phyloP scores from a whole-genome alignment of 2,113 vertebrate species.

The Irena cyanogastra region DNA sequence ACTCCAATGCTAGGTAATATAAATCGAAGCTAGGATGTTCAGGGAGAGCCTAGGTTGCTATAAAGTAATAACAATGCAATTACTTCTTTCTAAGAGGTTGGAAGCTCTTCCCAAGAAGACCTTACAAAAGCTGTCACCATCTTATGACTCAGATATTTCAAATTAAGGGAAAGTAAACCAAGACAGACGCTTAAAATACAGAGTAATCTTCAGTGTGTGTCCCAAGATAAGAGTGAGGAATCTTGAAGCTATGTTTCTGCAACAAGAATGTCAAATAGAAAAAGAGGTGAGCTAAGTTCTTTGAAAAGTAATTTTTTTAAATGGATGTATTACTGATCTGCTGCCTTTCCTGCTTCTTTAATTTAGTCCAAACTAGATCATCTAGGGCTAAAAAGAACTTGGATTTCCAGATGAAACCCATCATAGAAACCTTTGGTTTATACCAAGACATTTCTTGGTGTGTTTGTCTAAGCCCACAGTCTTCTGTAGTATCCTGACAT shows the following conservation, averaged over 20 bases:
- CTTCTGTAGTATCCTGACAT: background rate
- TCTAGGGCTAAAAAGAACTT: background rate
- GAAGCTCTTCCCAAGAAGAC: background rate
- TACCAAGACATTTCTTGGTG: background rate
- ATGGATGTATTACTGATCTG: background rate
- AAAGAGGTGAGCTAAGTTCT: background rate
- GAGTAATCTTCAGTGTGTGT: background rate
- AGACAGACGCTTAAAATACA: background rate
- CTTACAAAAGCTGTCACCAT: background rate
- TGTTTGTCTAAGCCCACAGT: background rate
- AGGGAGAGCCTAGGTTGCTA: background rate
- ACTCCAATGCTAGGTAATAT: background rate
- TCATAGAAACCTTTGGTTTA: background rate
- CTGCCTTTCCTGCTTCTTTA: background rate
- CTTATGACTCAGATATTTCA: background rate
- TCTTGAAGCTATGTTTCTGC: background rate
- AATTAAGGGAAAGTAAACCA: background rate
- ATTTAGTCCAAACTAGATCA: background rate
- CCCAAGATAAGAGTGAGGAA: background rate
- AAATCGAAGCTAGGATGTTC: background rate
- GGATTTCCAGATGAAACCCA: background rate
- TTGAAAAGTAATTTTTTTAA: background rate
- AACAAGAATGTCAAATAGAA: background rate
- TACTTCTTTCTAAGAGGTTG: background rate
- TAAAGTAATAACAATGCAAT: background rate